phyloP scores from a whole-genome alignment of 2,113 vertebrate species.

The Rhinolophus ferrumequinum region DNA sequence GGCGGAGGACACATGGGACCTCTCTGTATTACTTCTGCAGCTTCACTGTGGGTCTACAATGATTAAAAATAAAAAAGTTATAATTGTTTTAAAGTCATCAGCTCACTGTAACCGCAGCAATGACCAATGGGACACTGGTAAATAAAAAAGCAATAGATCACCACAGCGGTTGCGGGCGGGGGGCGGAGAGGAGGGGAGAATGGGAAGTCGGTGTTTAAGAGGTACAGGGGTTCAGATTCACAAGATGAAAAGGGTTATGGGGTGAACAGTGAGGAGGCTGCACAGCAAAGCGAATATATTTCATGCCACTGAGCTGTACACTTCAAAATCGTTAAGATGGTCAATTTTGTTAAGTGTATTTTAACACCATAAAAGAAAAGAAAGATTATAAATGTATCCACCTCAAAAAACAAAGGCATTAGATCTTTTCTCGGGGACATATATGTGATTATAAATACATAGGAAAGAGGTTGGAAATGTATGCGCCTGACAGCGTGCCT shows the following conservation, averaged over 20 bases:
- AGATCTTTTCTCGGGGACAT: neutral
- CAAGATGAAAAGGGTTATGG: neutral
- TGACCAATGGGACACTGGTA: neutral
- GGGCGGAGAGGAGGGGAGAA: neutral
- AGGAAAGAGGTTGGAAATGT: neutral
- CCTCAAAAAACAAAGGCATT: neutral
- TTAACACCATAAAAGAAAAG: neutral
- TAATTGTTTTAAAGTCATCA: neutral
- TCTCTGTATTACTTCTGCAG: neutral
- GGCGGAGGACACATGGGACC: no score
- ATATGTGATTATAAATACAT: neutral
- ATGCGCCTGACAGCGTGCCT: rapidly evolving
- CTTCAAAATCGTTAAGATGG: neutral
- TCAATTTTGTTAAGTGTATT: neutral
- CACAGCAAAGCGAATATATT: neutral
- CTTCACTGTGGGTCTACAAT: neutral
- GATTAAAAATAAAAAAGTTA: neutral
- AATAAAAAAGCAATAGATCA: neutral
- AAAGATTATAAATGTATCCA: neutral
- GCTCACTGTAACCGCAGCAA: neutral
- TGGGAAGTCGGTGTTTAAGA: neutral
- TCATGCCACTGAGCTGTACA: neutral
- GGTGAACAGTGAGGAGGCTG: rapidly evolving
- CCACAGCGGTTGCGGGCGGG: neutral
- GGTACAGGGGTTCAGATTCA: neutral